Evolutionary conservation across 30 jellyfish, hydroid and myxozoan species (phyloP), one percentile per base, ranked within the genome.

Genomic region (Aurelia aurita complex sp. Pacific): DNA sequence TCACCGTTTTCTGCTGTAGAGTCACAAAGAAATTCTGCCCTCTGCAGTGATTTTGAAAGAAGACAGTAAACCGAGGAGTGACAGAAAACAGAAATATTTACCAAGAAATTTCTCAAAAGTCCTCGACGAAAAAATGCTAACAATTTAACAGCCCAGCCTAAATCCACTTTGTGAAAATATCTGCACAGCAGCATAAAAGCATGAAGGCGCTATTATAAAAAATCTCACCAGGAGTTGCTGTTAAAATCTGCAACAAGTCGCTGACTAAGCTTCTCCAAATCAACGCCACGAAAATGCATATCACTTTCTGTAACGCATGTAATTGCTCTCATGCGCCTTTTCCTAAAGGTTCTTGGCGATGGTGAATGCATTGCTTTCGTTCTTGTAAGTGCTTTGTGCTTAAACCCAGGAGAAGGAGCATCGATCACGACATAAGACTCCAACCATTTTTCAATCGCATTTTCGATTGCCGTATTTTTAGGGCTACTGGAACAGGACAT

Each of bases 391-490:
- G 29, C 67, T n/a, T 42, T 36, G 38, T 57, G 60, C 51, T 43
- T 50, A 2, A 80, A 35, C 2, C 77, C 67, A 5, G 90, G 63
- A 4, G 89, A 66, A 14, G 81, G 90, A 1, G 77, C 16, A 51
- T 64, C 75, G 10, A 81, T 81, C 16, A 81, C 81, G 15, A 65
- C 90, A 19, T 81, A 81, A 2, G 90, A 81, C 7, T 81, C 90
- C 77, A 81, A 55, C 43, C 75, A 35, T 8, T 36, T 65, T 23
- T 77, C 87, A 17, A 33, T 46, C 33, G 9, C 52, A 34, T 13
- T 18, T 32, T 34, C 70, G 33, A 60, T 68, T 65, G 36, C 77
- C 51, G 23, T 38, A 9, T 46, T 46, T 46, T 7, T 46, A 46
- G 57, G 57, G 14, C 57, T 46, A 46, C 57, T 14, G 14, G 57